These are phyloP conservation scores for Polia nebulosa DNA, from an alignment of 2,888 invertebrate species.

Conservation along the genomic window DNA sequence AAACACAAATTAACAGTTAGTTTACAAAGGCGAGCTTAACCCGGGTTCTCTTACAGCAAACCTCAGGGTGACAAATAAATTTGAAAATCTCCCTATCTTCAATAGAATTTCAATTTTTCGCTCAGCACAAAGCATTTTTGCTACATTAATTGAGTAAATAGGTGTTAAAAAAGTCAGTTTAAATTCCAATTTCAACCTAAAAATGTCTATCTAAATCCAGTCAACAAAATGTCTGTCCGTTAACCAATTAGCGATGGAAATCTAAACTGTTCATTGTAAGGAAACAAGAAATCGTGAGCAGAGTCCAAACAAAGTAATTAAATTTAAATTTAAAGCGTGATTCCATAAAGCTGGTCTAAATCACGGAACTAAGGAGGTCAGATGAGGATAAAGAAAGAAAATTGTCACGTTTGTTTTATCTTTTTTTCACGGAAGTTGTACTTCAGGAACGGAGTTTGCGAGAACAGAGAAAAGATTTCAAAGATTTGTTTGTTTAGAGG, in stretches of 20 bases:
- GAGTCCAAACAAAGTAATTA: slow-evolving; percentile 62
- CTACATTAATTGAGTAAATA: too few species aligned
- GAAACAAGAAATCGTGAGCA: slow-evolving; percentile 51
- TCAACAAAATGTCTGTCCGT: slow-evolving; percentile 25
- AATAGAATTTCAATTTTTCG: too few species aligned
- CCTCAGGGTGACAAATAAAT: too few species aligned
- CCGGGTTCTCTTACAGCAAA: too few species aligned
- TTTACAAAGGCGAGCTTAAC: too few species aligned
- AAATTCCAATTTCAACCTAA: slow-evolving; percentile 1
- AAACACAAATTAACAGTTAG: too few species aligned
- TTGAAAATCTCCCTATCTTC: too few species aligned
- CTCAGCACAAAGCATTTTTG: too few species aligned
- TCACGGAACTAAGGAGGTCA: slow-evolving; percentile 49
- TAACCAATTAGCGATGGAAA: slow-evolving; percentile 57
- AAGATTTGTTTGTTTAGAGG: background rate
- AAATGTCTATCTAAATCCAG: background rate
- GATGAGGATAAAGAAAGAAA: slow-evolving; percentile 26
- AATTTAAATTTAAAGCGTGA: slow-evolving; percentile 59
- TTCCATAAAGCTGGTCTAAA: slow-evolving; percentile 54
- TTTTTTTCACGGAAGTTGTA: background rate
- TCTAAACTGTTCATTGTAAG: slow-evolving; percentile 43
- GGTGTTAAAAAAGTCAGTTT: too few species aligned
- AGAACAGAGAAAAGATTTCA: background rate
- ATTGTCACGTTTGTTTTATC: slow-evolving; percentile 18
- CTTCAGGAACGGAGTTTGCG: background rate